phyloP scores from a whole-genome alignment of 2,888 invertebrate genomes.

The Drosophila austrosaltans region DNA sequence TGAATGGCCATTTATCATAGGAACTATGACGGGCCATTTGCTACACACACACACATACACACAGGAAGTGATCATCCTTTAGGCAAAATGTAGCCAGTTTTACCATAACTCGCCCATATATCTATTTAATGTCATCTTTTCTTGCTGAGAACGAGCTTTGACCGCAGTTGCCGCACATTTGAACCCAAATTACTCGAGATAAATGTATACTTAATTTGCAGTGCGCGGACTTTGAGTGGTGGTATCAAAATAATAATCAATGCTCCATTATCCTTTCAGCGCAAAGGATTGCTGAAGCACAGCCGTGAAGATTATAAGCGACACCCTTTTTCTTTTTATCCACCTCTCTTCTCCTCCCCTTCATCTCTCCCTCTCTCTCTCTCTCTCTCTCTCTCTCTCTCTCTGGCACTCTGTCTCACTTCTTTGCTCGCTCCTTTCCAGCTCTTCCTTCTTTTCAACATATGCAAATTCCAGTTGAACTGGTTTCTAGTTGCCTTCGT shows the following conservation, averaged over 20 bases:
- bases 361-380: not conserved
- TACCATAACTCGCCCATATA: constrained; percentile 29
- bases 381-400: not conserved
- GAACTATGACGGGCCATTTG: constrained; percentile 71
- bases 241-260: constrained; percentile 77
- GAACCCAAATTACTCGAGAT: constrained; percentile 76
- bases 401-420: not conserved
- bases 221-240: constrained; percentile 68
- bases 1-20: constrained; percentile 70
- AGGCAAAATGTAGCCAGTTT: constrained; percentile 67
- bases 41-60: constrained; percentile 44
- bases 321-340: constrained; percentile 46
- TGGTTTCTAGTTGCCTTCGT: constrained; percentile 45
- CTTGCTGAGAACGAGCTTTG: constrained; percentile 52
- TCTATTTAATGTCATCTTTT: constrained; percentile 67
- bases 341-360: not conserved
- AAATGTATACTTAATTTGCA: constrained; percentile 77
- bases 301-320: constrained; percentile 73
- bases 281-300: constrained; percentile 43
- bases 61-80: constrained; percentile 41
- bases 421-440: not conserved
- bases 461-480: constrained; percentile 67
- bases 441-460: constrained; percentile 18
- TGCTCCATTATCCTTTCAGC: constrained; percentile 72
- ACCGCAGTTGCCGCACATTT: constrained; percentile 77